Evolutionary conservation across 2,113 vertebrate genomes (phyloP).

Genomic region (Scalopus aquaticus): DNA sequence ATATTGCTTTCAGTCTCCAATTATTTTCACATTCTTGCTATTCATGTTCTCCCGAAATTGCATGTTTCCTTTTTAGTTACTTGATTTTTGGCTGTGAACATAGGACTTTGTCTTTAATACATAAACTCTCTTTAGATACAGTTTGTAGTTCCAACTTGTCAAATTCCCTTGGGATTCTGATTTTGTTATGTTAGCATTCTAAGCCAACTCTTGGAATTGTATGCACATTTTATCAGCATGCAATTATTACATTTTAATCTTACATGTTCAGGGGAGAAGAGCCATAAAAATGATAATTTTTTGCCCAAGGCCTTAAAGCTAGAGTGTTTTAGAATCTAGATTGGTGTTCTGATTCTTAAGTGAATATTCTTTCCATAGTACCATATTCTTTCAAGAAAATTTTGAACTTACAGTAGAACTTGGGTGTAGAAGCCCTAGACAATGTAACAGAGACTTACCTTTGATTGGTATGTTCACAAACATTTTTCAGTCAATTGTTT

Average conservation of each 20-base stretch:
- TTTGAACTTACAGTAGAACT: background rate
- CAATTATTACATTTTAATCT: background rate
- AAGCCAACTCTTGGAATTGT: background rate
- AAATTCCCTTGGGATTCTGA: background rate
- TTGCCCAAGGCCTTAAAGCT: background rate
- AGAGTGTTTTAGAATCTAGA: background rate
- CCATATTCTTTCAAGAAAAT: background rate
- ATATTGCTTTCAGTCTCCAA: background rate
- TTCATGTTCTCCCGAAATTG: background rate
- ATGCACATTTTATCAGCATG: background rate
- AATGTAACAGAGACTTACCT: background rate
- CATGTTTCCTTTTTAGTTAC: background rate
- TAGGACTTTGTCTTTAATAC: background rate
- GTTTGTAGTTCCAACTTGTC: background rate
- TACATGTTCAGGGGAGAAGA: background rate
- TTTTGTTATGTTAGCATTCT: background rate
- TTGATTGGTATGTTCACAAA: background rate
- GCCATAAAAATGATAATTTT: background rate
- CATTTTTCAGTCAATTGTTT: background rate
- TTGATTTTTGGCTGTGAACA: background rate
- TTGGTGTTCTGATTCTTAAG: background rate
- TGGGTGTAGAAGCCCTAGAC: background rate
- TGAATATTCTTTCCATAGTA: background rate
- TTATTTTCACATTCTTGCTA: background rate
- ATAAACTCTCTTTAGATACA: background rate